Evolutionary conservation across 53 echinoderm and acorn worm species (phyloP).

Genomic region (Paracentrotus lividus): DNA sequence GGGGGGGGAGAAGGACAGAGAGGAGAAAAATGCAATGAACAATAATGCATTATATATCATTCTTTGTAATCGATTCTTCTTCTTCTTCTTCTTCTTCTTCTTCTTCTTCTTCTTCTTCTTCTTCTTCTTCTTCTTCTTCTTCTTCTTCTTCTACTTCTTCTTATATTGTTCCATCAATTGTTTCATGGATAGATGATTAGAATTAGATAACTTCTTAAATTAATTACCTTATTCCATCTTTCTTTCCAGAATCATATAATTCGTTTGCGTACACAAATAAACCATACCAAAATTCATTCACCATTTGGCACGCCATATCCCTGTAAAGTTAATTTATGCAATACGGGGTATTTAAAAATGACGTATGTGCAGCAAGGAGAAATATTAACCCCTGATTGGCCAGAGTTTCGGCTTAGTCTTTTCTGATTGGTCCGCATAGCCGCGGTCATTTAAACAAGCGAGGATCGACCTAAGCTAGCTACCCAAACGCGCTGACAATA

Average conservation of each 20-base stretch:
- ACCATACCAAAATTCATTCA: neutral
- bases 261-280: no score
- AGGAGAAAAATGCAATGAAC: neutral
- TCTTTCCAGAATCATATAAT: no score
- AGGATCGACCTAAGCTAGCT: neutral
- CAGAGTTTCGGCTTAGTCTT: neutral
- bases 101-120: no score
- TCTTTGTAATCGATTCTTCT: no score
- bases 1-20: neutral
- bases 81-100: no score
- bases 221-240: no score
- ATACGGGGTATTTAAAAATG: conserved; percentile 83
- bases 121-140: no score
- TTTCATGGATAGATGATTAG: no score
- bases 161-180: no score
- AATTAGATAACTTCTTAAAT: no score
- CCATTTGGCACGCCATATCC: neutral
- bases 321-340: neutral
- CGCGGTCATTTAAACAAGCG: conserved; percentile 15
- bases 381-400: conserved; percentile 27
- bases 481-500: neutral
- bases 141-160: no score
- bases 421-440: conserved; percentile 3
- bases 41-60: neutral
- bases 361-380: neutral